phyloP scores from a whole-genome alignment of 2,888 invertebrate genomes.

The Phlogophora meticulosa region DNA sequence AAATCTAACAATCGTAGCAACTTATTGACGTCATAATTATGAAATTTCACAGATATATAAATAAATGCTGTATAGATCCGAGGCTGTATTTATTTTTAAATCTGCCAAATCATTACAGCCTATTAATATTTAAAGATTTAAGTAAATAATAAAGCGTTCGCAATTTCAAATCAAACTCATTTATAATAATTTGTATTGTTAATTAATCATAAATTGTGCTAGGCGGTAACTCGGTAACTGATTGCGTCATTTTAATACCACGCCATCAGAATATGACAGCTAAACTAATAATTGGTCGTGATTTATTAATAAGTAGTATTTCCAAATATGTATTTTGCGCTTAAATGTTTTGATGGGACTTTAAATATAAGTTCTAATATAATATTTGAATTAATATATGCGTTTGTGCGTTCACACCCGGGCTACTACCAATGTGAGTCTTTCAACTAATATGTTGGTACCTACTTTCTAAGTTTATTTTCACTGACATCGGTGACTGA shows the following conservation, averaged over 20 bases:
- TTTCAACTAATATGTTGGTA: no score
- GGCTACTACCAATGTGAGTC: no score
- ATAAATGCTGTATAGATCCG: no score
- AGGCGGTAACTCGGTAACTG: not conserved
- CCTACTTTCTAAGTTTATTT: no score
- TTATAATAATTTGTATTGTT: constrained; percentile 14
- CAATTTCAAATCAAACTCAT: constrained; percentile 22
- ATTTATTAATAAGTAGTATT: not conserved
- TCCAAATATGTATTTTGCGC: not conserved
- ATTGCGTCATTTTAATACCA: constrained; percentile 26
- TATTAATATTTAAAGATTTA: constrained; percentile 13
- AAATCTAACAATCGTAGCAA: no score
- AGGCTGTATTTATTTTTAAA: not conserved
- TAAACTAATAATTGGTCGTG: constrained; percentile 18
- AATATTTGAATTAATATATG: no score
- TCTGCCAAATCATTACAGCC: not conserved
- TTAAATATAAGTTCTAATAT: no score
- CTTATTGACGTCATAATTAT: no score
- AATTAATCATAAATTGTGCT: constrained; percentile 28
- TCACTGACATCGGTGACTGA: no score
- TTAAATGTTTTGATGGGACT: not conserved
- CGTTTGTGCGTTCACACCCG: no score
- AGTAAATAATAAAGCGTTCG: constrained; percentile 10
- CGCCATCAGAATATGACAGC: not conserved
- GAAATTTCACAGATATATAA: no score